Evolutionary conservation across 2,888 invertebrate species (phyloP), one percentile per base, ranked within the genome.

Genomic region (Lycocerus yunnanus): DNA sequence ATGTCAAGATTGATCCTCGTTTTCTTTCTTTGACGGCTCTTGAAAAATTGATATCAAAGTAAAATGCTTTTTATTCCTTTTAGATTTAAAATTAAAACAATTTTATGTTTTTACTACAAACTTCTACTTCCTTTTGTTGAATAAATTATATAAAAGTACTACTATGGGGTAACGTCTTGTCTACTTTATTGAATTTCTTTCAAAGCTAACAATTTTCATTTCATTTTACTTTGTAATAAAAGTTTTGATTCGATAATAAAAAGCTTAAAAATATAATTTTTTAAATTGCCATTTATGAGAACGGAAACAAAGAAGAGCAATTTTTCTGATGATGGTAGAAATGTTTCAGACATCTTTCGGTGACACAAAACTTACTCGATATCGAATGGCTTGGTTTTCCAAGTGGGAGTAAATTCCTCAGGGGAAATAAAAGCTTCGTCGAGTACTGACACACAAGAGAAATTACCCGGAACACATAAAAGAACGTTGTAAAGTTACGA

Each of bases 371-470:
- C 84, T 84, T 84, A 84, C 83, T 83, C 84, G 84, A 81, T 84
- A 84, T 81, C 81, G 81, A 83, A 84, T 81, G 83, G 84, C 84
- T 84, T 83, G 83, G 83, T 84, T 84, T 83, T 81, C 79, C 81
- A 80, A 82, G 81, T 81, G 78, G 83, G 83, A 83, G 71, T 83
- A 84, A 84, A 85, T 84, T 85, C 86, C 85, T 85, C 78, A 69
- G 84, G 82, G 86, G 84, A 85, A 85, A 86, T 86, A 86, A 86
- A 86, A 86, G 86, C 86, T 85, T 85, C 85, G 84, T 85, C 86
- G 85, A 83, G 81, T 83, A 82, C 83, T 78, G 80, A 81, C 82
- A 82, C 78, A 80, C 80, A 75, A 80, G 82, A 83, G 85, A 85
- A 86, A 86, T 86, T 85, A 84, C 83, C 84, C 83, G 85, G 84